Percentiles rank a stretch among this genome's conserved stretches.
Evolutionary conservation across 1,140 invertebrate genomes (phyloP).

Genomic region (Microplitis demolitor): DNA sequence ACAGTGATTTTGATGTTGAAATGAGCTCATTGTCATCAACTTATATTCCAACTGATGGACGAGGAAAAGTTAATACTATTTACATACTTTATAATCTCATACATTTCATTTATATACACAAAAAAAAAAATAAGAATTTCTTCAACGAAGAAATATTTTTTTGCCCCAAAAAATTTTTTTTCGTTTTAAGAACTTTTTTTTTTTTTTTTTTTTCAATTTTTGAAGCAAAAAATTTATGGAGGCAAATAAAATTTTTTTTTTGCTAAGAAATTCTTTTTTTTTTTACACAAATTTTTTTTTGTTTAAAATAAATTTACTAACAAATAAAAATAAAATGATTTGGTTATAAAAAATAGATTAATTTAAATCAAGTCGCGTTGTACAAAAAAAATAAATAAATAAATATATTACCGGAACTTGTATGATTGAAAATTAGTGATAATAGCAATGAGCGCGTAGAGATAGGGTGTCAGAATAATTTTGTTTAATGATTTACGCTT

Average conservation of each 20-base stretch:
- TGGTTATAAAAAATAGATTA: not conserved
- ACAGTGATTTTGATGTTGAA: conserved; percentile 47
- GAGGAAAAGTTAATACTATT: conserved; percentile 44
- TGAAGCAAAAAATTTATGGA: too few species aligned
- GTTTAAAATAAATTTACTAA: not conserved
- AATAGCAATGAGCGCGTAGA: not conserved
- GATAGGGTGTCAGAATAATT: not conserved
- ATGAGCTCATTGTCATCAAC: conserved; percentile 49
- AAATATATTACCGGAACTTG: not conserved
- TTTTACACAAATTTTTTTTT: conserved; percentile 3
- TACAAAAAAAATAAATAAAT: too few species aligned
- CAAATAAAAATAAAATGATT: not conserved
- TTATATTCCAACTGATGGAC: conserved; percentile 29
- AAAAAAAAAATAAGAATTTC: not conserved
- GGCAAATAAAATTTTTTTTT: too few species aligned
- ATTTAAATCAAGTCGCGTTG: too few species aligned
- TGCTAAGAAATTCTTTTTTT: not conserved
- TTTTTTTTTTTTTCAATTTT: too few species aligned
- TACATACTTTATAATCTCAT: conserved; percentile 15
- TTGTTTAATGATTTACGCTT: not conserved
- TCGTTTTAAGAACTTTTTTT: too few species aligned
- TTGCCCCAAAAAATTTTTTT: too few species aligned
- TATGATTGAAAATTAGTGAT: conserved; percentile 1
- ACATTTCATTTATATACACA: conserved; percentile 2
- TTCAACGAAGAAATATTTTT: too few species aligned